These are phyloP conservation scores for Nycticebus coucang DNA, from an alignment of 2,113 vertebrate genomes.

Conservation along the genomic window DNA sequence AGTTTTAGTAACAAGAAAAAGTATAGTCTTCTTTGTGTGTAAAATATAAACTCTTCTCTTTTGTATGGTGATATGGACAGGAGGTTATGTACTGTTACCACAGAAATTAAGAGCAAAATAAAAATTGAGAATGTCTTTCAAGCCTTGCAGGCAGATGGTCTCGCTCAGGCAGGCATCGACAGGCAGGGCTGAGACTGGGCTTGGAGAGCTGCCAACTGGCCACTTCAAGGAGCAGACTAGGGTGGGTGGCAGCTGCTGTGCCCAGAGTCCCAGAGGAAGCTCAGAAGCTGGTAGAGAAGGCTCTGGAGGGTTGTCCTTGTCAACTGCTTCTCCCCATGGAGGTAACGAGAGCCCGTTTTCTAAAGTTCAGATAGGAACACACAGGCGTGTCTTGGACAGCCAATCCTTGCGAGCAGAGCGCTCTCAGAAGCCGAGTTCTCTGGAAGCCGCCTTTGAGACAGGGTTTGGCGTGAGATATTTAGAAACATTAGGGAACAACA, in stretches of 20 bases:
- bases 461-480: background rate
- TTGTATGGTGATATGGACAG: background rate
- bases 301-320: fast-evolving
- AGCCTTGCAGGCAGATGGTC: fast-evolving
- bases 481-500: too few species aligned
- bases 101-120: background rate
- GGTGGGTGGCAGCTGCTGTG: fast-evolving
- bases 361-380: background rate
- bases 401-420: too few species aligned
- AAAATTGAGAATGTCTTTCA: fast-evolving
- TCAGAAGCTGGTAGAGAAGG: fast-evolving
- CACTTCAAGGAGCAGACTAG: too few species aligned
- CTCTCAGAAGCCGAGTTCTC: background rate
- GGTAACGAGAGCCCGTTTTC: too few species aligned
- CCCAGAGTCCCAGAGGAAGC: fast-evolving
- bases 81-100: too few species aligned
- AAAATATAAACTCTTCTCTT: background rate
- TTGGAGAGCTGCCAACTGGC: too few species aligned
- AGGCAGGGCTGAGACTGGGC: too few species aligned
- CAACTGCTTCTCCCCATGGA: too few species aligned
- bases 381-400: too few species aligned
- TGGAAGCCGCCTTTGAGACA: background rate
- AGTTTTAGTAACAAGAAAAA: background rate
- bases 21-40: background rate
- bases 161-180: background rate